Base-by-base conservation (phyloP, 2,113 vertebrate genomes). In the Seriola dumerili region DNA sequence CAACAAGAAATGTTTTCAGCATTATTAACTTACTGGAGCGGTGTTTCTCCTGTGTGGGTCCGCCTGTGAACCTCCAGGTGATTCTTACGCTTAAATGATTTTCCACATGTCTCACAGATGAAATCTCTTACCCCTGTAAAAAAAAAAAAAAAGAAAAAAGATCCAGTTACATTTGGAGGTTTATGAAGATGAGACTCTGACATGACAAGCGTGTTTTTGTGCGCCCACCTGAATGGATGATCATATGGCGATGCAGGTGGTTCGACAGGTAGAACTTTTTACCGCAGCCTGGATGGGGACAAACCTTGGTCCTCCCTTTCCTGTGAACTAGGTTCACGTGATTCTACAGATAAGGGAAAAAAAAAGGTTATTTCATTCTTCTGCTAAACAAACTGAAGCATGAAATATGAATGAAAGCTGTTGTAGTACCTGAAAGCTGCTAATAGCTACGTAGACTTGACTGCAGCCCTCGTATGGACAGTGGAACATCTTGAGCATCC, bases 81-180 rank as follows among this genome's bases (percentile, higher is more conserved):
- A 89, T 98, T 99, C 86, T 99, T 99, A n/a, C 97, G 96, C 80
- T 98, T 98, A 72, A 99, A 99, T 0, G 97, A 97, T 38, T 97
- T 98, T 4, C 97, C 97, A 0, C 97, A 98, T 0, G 96, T 98
- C 79, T 98, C 97, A 3, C 97, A 99, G 89, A 97, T 97, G 81
- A 99, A 98, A 42, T 97, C 97, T 50, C 97, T 92, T 16, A 97
- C 94, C 2, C 97, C 97, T 98, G 77, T 3, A n/a, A 34, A 42
- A 29, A 29, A 29, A 29, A 29, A 29, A 29, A 29, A 29, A 64
- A 34, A 76, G 3, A 29, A 29, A 29, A 64, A 34, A 76, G 3
- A 84, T 11, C 9, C 12, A 4, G 44, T 86, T 70, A 75, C 5
- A 42, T 66, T 21, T 23, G 3, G 4, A 46, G 7, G 59, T 44